Conservation (phyloP, 2,113 vertebrate species). For the Oxygymnocypris stewartii region DNA sequence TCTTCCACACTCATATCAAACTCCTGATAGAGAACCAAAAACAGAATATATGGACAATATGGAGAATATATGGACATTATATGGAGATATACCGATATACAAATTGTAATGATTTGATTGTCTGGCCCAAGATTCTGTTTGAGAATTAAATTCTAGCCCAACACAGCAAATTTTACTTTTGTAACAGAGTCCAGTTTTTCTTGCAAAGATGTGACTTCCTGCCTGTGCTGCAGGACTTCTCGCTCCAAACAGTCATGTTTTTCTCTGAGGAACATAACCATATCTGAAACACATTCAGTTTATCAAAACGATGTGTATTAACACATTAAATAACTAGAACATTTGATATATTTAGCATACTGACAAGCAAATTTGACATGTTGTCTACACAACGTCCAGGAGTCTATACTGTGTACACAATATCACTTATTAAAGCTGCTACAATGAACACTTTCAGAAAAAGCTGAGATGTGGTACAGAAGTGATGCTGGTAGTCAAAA, state of each 20-base stretch:
- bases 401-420: not conserved
- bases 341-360: not conserved
- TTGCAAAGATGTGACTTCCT: slow-evolving; percentile 72
- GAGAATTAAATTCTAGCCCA: not conserved
- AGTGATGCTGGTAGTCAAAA: not conserved
- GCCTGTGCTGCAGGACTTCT: slow-evolving; percentile 67
- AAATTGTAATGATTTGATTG: not conserved
- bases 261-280: slow-evolving; percentile 44
- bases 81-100: no score
- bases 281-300: slow-evolving; percentile 10
- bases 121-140: not conserved
- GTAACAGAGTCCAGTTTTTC: slow-evolving; percentile 69
- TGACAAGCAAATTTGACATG: not conserved
- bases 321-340: not conserved
- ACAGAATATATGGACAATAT: not conserved
- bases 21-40: slow-evolving; percentile 61
- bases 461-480: not conserved
- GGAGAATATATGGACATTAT: no score
- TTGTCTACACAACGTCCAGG: not conserved
- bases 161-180: slow-evolving; percentile 61
- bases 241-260: slow-evolving; percentile 62
- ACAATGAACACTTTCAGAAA: not conserved
- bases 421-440: not conserved
- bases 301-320: not conserved
- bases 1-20: slow-evolving; percentile 78